Evolutionary conservation across 2,113 vertebrate genomes (phyloP).

Genomic region (Platysternon megacephalum): DNA sequence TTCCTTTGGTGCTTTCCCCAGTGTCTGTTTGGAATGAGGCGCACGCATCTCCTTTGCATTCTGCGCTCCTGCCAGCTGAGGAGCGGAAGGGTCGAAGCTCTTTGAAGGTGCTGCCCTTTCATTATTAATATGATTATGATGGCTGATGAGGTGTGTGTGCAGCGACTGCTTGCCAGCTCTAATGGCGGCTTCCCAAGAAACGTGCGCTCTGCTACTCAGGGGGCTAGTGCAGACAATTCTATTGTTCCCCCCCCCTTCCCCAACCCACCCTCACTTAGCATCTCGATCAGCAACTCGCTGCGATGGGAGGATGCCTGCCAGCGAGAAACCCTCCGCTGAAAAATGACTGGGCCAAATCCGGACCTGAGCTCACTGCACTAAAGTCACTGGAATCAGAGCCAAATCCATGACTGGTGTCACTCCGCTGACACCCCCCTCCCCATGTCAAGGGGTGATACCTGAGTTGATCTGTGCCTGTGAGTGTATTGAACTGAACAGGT

Average conservation of each 20-base stretch:
- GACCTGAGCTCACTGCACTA: neutral
- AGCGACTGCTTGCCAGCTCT: constrained; percentile 4
- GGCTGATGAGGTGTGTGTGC: constrained; percentile 47
- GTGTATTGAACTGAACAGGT: neutral
- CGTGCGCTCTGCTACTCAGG: neutral
- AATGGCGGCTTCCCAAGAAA: constrained; percentile 21
- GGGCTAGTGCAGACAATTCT: neutral
- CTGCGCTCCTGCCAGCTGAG: constrained; percentile 31
- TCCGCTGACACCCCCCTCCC: neutral
- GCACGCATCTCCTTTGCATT: constrained; percentile 66
- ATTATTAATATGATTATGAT: constrained; percentile 75
- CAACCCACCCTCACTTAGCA: accelerated
- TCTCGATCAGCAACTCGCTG: accelerated
- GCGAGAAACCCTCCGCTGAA: neutral
- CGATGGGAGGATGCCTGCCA: neutral
- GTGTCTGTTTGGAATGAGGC: constrained; percentile 60
- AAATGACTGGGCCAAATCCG: neutral
- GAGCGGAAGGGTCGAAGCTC: constrained; percentile 54
- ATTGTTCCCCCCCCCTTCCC: neutral
- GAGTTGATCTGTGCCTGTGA: neutral
- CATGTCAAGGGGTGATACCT: neutral
- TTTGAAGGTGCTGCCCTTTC: constrained; percentile 70
- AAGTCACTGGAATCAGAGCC: neutral
- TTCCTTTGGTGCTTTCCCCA: neutral
- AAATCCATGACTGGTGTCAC: neutral